phyloP scores from a whole-genome alignment of 1,140 invertebrate species.

The Cotesia vestalis region DNA sequence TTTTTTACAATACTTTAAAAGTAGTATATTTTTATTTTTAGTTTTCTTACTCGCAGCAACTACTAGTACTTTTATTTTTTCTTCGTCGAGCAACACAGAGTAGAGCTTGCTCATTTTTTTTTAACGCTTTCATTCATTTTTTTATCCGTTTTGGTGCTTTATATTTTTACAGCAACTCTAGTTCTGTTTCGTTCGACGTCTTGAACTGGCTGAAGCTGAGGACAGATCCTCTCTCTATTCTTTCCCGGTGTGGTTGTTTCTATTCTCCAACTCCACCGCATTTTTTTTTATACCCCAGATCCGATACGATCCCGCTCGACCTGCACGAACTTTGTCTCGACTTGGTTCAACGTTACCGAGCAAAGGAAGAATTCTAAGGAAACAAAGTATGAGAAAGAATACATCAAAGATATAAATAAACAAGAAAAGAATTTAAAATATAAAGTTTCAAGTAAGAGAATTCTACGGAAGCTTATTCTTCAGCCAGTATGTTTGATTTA shows the following conservation, averaged over 20 bases:
- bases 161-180: no score
- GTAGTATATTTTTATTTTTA: background rate
- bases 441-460: slow-evolving; percentile 15
- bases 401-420: background rate
- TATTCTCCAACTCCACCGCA: background rate
- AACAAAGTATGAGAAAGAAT: slow-evolving; percentile 2
- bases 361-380: background rate
- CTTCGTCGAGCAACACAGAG: background rate
- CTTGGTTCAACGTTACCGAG: slow-evolving; percentile 9
- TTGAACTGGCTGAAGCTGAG: background rate
- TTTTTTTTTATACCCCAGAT: slow-evolving; percentile 9
- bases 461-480: slow-evolving; percentile 23
- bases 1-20: background rate
- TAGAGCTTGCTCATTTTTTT: background rate
- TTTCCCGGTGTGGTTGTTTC: slow-evolving; percentile 13
- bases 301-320: slow-evolving; percentile 29
- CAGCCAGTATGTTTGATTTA: slow-evolving; percentile 29
- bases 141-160: no score
- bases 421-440: background rate
- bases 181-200: background rate
- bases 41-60: background rate
- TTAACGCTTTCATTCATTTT: no score
- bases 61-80: background rate
- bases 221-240: slow-evolving; percentile 9
- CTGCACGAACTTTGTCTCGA: slow-evolving; percentile 27